Evolutionary conservation across 1,140 invertebrate genomes (phyloP), one percentile per base, ranked within the genome.

Genomic region (Aplysia californica): DNA sequence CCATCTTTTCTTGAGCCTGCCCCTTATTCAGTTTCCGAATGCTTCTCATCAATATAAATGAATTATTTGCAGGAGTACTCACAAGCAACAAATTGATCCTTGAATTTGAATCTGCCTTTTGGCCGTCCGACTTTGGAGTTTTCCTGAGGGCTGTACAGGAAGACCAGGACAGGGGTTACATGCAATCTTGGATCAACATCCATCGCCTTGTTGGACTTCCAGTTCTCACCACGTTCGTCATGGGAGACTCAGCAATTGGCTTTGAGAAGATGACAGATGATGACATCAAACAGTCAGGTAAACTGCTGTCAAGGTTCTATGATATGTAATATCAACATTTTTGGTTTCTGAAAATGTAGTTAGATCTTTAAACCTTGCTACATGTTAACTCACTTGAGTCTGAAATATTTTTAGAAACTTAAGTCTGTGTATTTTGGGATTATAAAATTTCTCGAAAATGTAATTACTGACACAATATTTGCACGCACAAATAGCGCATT

Each of bases 1-100:
- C n/a, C n/a, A n/a, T n/a, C n/a, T n/a, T n/a, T n/a, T n/a, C n/a
- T n/a, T n/a, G n/a, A n/a, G n/a, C n/a, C n/a, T n/a, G n/a, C n/a
- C n/a, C n/a, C n/a, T n/a, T n/a, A n/a, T n/a, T n/a, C n/a, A 18
- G 10, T 61, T 61, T 61, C 26, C 26, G 15, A 26, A 61, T 18
- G 26, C 15, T 61, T 18, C 6, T 61, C 15, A 61, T 18, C 6
- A 10, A 18, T 18, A n/a, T n/a, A n/a, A n/a, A n/a, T n/a, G n/a
- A n/a, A n/a, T n/a, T n/a, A n/a, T n/a, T n/a, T n/a, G n/a, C n/a
- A n/a, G n/a, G n/a, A n/a, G n/a, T n/a, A n/a, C n/a, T n/a, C n/a
- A n/a, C n/a, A n/a, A n/a, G n/a, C n/a, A 80, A 84, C 66, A 84
- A 81, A 72, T 35, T 86, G 2, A 64, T 86, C 33, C 71, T 86